Percentiles rank a stretch among this genome's conserved stretches.
These are phyloP conservation scores for Caenorhabditis sp. DNA, from an alignment of 2,888 invertebrate genomes.

Conservation along the genomic window DNA sequence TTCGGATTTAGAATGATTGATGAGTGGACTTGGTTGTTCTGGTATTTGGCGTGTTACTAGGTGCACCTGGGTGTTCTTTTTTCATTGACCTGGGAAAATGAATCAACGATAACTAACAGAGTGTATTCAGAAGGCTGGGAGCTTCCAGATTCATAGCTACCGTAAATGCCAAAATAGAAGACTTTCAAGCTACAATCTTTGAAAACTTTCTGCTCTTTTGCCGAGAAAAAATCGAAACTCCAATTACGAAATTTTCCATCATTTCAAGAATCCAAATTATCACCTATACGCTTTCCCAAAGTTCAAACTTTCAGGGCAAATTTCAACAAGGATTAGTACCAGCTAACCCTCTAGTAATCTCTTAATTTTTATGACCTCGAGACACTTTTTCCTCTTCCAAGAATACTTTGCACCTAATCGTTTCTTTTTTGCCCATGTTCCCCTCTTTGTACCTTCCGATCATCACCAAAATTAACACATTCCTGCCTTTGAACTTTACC, in stretches of 20 bases:
- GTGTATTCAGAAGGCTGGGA: too few species aligned
- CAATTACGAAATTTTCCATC: too few species aligned
- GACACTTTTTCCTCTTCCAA: neutral
- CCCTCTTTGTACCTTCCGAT: neutral
- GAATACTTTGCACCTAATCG: neutral
- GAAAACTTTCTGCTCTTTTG: too few species aligned
- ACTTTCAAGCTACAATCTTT: too few species aligned
- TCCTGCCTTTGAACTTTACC: conserved; percentile 6
- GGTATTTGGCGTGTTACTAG: conserved; percentile 1
- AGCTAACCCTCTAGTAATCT: neutral
- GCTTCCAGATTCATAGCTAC: too few species aligned
- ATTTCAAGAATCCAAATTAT: too few species aligned
- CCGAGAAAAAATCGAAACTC: too few species aligned
- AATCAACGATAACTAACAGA: too few species aligned
- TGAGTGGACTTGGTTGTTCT: conserved; percentile 5
- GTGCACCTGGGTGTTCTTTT: neutral
- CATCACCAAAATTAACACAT: conserved; percentile 30
- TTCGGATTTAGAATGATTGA: conserved; percentile 34
- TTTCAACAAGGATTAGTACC: neutral
- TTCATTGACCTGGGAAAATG: too few species aligned
- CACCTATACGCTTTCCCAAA: too few species aligned
- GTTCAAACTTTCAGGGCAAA: neutral
- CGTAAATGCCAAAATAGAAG: too few species aligned
- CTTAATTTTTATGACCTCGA: neutral
- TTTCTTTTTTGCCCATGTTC: neutral